Evolutionary conservation across 35 echinoderm and acorn worm species (phyloP).

Genomic region (Amphiura filiformis): DNA sequence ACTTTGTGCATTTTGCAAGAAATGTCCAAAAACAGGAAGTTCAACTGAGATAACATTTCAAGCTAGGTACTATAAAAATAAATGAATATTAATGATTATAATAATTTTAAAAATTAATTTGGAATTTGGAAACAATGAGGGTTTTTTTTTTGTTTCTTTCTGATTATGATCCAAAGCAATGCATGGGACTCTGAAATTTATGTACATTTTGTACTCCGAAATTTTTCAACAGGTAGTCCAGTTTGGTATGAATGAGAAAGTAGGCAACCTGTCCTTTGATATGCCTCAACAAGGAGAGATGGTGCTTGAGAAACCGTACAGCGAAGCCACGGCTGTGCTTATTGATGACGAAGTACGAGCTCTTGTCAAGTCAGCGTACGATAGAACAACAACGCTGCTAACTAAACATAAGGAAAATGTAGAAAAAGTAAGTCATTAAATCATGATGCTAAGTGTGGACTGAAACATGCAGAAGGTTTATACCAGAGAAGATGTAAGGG

Average conservation of each 20-base stretch:
- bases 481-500: too few relatives aligned
- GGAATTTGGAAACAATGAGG: too few relatives aligned
- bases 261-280: conserved; percentile 97
- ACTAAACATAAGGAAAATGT: conserved; percentile 72
- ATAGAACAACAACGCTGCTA: conserved; percentile 68
- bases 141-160: neutral
- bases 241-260: conserved; percentile 95
- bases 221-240: conserved; percentile 98
- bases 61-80: too few relatives aligned
- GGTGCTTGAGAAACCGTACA: conserved; percentile 96
- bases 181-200: too few relatives aligned
- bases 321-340: conserved; percentile 82
- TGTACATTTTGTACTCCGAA: too few relatives aligned
- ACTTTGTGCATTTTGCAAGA: too few relatives aligned
- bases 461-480: too few relatives aligned
- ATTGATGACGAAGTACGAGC: conserved; percentile 88
- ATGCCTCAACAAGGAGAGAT: conserved; percentile 92
- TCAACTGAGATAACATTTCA: too few relatives aligned
- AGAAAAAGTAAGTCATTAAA: conserved; percentile 70
- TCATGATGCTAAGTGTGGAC: neutral
- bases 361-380: conserved; percentile 68
- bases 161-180: too few relatives aligned
- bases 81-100: too few relatives aligned
- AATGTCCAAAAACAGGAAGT: too few relatives aligned
- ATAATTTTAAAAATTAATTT: too few relatives aligned